phyloP scores from a whole-genome alignment of 1,140 invertebrate species.

The Achroia grisella region DNA sequence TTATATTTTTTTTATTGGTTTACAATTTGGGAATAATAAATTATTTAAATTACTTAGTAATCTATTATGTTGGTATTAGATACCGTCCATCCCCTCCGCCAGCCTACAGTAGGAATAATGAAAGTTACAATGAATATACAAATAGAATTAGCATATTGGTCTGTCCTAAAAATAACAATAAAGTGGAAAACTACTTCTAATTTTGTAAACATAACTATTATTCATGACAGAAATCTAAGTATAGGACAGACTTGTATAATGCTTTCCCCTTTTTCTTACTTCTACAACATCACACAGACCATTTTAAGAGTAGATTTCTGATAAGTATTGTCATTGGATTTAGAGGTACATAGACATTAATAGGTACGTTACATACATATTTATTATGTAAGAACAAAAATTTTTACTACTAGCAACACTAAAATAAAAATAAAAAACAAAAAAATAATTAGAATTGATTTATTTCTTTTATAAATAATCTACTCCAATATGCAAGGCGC shows the following conservation, averaged over 20 bases:
- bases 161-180: slow-evolving; percentile 7
- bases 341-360: slow-evolving; percentile 32
- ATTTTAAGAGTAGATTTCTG: slow-evolving; percentile 12
- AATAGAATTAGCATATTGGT: slow-evolving; percentile 17
- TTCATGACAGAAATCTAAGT: background rate
- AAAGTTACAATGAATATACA: slow-evolving; percentile 30
- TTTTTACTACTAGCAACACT: slow-evolving; percentile 13
- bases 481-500: slow-evolving; percentile 53
- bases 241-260: too few species aligned
- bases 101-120: too few species aligned
- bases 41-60: too few species aligned
- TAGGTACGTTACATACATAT: too few species aligned
- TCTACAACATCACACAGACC: slow-evolving; percentile 6
- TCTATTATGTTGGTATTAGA: too few species aligned
- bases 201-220: slow-evolving; percentile 5
- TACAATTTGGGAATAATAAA: too few species aligned
- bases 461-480: slow-evolving; percentile 67
- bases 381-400: too few species aligned
- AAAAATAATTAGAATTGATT: slow-evolving; percentile 51
- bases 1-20: too few species aligned
- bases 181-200: background rate
- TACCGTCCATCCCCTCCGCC: too few species aligned
- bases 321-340: slow-evolving; percentile 54
- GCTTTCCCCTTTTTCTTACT: too few species aligned
- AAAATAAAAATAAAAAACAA: slow-evolving; percentile 35